Conservation (phyloP, 2,797 vertebrate genomes). For the Myotis myotis region DNA sequence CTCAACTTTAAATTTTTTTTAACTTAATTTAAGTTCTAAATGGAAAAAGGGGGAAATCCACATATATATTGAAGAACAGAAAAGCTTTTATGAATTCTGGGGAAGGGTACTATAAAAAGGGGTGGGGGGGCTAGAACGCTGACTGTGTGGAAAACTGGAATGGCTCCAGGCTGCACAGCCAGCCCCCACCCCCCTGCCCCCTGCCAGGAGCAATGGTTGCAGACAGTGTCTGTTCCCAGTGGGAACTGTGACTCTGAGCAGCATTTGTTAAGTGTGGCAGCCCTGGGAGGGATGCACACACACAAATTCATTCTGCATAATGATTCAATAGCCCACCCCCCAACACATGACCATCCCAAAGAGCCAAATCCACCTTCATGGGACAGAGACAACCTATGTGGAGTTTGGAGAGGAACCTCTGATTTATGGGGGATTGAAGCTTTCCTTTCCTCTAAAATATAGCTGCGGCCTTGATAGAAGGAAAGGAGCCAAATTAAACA, state of each 20-base stretch:
- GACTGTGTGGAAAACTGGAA: background rate
- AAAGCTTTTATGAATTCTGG: slow-evolving; percentile 49
- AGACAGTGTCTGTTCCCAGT: background rate
- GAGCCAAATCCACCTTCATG: background rate
- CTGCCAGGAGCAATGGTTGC: background rate
- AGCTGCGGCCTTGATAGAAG: background rate
- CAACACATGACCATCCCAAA: background rate
- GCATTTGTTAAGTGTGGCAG: background rate
- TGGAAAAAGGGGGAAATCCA: background rate
- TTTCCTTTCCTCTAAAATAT: slow-evolving; percentile 27
- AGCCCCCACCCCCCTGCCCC: fast-evolving
- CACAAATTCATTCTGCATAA: background rate
- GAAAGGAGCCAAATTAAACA: slow-evolving; percentile 42
- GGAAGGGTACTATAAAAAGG: background rate
- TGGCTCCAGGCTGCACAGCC: background rate
- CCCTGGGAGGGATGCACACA: background rate
- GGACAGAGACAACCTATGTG: background rate
- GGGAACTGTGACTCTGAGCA: background rate
- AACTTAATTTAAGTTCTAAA: slow-evolving; percentile 14
- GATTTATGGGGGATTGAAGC: background rate
- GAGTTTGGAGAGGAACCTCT: background rate
- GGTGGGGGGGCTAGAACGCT: background rate
- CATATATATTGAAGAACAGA: background rate
- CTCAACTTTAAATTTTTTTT: slow-evolving; percentile 15
- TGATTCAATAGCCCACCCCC: background rate